Evolutionary conservation across 2,888 invertebrate species (phyloP).

Genomic region (Acholoe squamosa): DNA sequence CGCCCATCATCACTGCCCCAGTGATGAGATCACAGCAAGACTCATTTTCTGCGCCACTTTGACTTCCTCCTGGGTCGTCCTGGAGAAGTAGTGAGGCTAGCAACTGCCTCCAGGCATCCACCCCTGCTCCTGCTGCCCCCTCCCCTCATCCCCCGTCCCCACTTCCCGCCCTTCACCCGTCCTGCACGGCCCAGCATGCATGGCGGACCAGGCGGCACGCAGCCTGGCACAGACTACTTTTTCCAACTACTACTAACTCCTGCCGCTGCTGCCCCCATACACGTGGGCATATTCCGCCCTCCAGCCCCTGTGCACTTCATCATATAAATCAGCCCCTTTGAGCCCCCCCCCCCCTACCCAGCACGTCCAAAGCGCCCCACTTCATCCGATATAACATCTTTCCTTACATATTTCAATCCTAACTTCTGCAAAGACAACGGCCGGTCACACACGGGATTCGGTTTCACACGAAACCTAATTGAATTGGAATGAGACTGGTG

Average conservation of each 20-base stretch:
- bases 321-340: not conserved
- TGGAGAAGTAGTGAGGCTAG: not conserved
- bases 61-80: not conserved
- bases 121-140: not conserved
- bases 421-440: not conserved
- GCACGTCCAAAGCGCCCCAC: not conserved
- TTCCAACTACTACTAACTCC: constrained; percentile 1
- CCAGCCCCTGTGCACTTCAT: too few species aligned
- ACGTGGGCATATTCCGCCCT: too few species aligned
- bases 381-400: constrained; percentile 42
- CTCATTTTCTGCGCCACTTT: constrained; percentile 38
- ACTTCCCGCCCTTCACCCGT: not conserved
- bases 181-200: not conserved
- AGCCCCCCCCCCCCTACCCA: not conserved
- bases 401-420: constrained; percentile 46
- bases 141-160: not conserved
- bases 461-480: constrained; percentile 48
- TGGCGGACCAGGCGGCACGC: not conserved
- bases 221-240: not conserved
- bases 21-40: not conserved
- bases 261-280: too few species aligned
- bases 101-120: not conserved
- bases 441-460: not conserved
- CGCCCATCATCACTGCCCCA: not conserved
- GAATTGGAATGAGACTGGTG: constrained; percentile 24